Percentiles rank a stretch among this genome's conserved stretches.
These are phyloP conservation scores for Platerodrilus igneus DNA, from an alignment of 2,888 invertebrate genomes.

Conservation along the genomic window DNA sequence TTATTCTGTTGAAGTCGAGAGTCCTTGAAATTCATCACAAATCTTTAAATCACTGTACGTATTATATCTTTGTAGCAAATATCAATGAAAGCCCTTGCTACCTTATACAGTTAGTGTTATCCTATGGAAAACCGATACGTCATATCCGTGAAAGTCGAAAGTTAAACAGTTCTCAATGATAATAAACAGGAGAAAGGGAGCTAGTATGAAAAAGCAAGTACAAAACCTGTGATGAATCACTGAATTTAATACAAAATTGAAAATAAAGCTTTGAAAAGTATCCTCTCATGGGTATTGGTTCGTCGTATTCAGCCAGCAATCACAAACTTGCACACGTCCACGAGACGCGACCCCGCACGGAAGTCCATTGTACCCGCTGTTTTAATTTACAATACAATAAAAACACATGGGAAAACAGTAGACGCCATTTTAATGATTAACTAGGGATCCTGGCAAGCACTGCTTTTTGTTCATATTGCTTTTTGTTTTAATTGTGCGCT, in stretches of 20 bases:
- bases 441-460: slow-evolving; percentile 48
- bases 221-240: slow-evolving; percentile 18
- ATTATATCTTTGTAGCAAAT: too few relatives aligned
- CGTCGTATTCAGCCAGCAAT: slow-evolving; percentile 40
- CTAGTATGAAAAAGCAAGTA: too few relatives aligned
- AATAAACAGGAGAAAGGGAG: too few relatives aligned
- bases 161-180: too few relatives aligned
- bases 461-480: slow-evolving; percentile 47
- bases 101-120: too few relatives aligned
- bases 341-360: slow-evolving; percentile 39
- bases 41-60: too few relatives aligned
- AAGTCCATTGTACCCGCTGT: slow-evolving; percentile 46
- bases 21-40: too few relatives aligned
- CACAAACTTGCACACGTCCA: slow-evolving; percentile 44
- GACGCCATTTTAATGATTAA: slow-evolving; percentile 52
- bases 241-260: slow-evolving; percentile 23
- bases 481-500: slow-evolving; percentile 49
- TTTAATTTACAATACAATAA: slow-evolving; percentile 52
- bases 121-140: too few relatives aligned
- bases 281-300: slow-evolving; percentile 40
- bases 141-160: too few relatives aligned
- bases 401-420: slow-evolving; percentile 53
- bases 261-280: slow-evolving; percentile 28
- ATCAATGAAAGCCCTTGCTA: too few relatives aligned
- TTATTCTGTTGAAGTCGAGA: too few relatives aligned